Conservation (phyloP, 2,797 vertebrate genomes). For the Galago senegalensis region DNA sequence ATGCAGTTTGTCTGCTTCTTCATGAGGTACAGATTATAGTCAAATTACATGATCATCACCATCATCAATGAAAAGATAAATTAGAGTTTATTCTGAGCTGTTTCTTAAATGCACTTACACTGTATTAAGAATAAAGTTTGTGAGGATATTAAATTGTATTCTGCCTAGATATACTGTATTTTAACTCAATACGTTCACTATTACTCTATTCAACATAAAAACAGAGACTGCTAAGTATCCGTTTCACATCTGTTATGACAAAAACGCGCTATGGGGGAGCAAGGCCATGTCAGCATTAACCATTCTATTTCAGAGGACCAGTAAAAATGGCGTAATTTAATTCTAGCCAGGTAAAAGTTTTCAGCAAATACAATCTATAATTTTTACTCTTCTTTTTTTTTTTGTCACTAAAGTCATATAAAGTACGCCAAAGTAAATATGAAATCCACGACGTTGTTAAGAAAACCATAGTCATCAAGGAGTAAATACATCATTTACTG, state of each 20-base stretch:
- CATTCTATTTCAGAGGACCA: background rate
- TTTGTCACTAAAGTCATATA: background rate
- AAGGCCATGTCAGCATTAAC: background rate
- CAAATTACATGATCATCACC: background rate
- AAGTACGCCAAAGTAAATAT: background rate
- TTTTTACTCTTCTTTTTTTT: background rate
- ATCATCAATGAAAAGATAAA: background rate
- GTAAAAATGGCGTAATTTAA: conserved; percentile 6
- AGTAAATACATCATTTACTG: background rate
- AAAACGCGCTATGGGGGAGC: background rate
- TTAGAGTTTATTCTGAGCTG: background rate
- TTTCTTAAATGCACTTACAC: background rate
- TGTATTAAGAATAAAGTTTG: background rate
- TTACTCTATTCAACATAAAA: background rate
- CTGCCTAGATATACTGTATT: background rate
- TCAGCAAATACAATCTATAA: conserved; percentile 11
- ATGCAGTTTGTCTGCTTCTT: background rate
- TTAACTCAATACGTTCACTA: background rate
- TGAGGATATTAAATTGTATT: background rate
- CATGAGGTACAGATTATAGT: background rate
- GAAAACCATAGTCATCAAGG: background rate
- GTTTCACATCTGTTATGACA: conserved; percentile 1
- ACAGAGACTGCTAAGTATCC: background rate
- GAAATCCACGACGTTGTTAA: background rate
- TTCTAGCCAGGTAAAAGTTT: background rate